These are phyloP conservation scores for Parasteatoda tepidariorum DNA, from an alignment of 1,140 invertebrate species.

Conservation along the genomic window DNA sequence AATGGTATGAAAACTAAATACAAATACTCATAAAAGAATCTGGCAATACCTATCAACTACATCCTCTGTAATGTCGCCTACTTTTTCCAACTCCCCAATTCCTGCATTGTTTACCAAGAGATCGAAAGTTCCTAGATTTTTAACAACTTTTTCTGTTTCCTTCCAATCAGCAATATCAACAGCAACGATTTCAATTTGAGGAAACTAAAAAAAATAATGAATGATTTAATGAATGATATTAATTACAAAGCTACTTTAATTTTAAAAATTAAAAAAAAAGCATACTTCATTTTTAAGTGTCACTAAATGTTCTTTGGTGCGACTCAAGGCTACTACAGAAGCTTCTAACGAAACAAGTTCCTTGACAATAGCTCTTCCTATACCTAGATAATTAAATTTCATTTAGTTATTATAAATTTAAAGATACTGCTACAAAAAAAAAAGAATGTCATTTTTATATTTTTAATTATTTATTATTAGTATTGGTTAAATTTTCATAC, in stretches of 20 bases:
- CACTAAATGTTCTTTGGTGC: constrained; percentile 68
- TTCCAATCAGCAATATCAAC: constrained; percentile 84
- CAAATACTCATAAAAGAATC: not conserved
- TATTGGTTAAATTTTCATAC: too few species aligned
- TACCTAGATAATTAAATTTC: constrained; percentile 38
- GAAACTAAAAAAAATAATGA: constrained; percentile 68
- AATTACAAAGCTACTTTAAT: not conserved
- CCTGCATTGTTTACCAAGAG: constrained; percentile 88
- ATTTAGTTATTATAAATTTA: not conserved
- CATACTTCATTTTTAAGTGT: constrained; percentile 60
- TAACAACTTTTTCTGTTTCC: constrained; percentile 74
- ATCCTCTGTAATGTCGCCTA: constrained; percentile 76
- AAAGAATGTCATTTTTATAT: too few species aligned
- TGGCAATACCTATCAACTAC: constrained; percentile 77
- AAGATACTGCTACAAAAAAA: too few species aligned
- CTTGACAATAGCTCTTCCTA: constrained; percentile 71
- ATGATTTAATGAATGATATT: not conserved
- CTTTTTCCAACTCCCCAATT: constrained; percentile 73
- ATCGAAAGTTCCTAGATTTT: constrained; percentile 75
- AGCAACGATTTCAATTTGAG: constrained; percentile 73
- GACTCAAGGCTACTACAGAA: constrained; percentile 80
- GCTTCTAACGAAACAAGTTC: constrained; percentile 76
- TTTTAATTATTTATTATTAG: too few species aligned
- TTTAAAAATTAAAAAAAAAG: not conserved
- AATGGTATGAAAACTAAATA: not conserved